Base-by-base conservation (phyloP, 2,113 vertebrate genomes). In the Stictonetta naevosa region DNA sequence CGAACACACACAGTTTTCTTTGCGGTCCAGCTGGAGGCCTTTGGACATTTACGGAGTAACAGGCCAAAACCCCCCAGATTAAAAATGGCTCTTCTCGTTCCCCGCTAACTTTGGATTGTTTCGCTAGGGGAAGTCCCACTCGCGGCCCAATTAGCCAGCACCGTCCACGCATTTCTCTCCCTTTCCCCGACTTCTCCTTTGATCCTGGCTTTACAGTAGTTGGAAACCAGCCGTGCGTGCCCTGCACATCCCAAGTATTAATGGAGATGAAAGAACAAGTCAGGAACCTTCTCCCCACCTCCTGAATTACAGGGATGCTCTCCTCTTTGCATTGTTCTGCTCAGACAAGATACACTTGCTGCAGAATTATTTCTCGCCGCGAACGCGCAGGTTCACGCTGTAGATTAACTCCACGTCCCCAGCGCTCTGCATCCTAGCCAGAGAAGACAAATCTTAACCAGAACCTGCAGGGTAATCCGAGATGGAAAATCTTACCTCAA, bases 401-500 rank as follows among this genome's bases (percentile, higher is more conserved):
- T 50, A 83, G 72, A 87, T 74, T 56, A 85, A 87, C 83, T 91
- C 81, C 2, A 19, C 6, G 25, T 46, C 55, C 14, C 26, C 62
- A 86, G 83, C 0, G 7, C 29, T 42, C 15, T 7, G 6, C 76
- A 86, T 29, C 53, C 56, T 3, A n/a, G 76, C 36, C 0, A 29
- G 66, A 48, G 53, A 60, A 42, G 52, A 55, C 44, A 48, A 79
- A 71, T 17, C 81, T 53, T 53, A 60, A 77, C 91, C 38, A 91
- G 58, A 80, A 82, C 60, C 79, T 44, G 62, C 44, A 66, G 60
- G 87, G 90, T 71, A 89, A 92, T 53, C 26, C 8, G 90, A 90
- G 40, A 80, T 7, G 75, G 91, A 82, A 60, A 83, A 93, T 76
- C 99, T 99, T 98, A 99, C 99, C 99, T 99, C 98, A 91, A 98